Evolutionary conservation across 2,113 vertebrate species (phyloP).

Genomic region (Corapipo altera): DNA sequence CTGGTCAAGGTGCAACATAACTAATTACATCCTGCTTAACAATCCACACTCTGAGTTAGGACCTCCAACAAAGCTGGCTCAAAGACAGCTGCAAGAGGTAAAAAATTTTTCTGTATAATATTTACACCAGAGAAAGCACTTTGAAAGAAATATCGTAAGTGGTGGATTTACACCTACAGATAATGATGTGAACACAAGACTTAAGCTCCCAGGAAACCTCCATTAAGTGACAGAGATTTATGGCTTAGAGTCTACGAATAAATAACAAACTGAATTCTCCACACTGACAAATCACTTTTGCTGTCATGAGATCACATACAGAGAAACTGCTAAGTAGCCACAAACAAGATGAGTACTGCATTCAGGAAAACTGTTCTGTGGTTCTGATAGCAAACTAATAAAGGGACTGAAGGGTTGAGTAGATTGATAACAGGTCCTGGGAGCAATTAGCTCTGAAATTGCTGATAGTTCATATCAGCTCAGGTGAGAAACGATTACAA

Average conservation of each 20-base stretch:
- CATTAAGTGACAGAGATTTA: neutral
- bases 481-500: neutral
- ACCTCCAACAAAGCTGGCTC: neutral
- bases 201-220: neutral
- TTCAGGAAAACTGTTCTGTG: neutral
- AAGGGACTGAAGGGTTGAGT: neutral
- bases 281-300: neutral
- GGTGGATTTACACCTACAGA: neutral
- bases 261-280: neutral
- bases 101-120: neutral
- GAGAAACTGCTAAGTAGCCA: neutral
- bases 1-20: neutral
- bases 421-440: neutral
- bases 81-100: neutral
- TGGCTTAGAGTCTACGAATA: neutral
- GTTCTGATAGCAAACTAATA: neutral
- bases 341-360: neutral
- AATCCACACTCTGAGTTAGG: rapidly evolving
- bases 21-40: neutral
- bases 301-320: neutral
- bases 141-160: neutral
- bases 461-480: neutral
- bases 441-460: neutral
- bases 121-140: neutral
- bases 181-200: neutral